Percentiles rank a stretch among this genome's conserved stretches.
Conservation (phyloP, 2,888 invertebrate species). For the Megastigmus dorsalis region DNA sequence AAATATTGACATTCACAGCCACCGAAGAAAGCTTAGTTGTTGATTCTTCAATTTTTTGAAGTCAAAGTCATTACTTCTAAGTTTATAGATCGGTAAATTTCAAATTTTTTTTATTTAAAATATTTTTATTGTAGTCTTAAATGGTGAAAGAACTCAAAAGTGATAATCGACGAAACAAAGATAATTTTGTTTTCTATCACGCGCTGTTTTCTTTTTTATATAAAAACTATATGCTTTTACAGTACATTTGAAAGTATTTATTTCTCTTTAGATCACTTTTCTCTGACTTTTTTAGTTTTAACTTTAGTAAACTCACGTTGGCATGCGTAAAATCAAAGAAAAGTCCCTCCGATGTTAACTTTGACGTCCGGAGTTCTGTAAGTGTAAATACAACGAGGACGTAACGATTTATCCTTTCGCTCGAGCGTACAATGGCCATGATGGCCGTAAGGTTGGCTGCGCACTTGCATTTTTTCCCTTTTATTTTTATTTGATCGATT, state of each 20-base stretch:
- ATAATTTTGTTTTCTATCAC: background rate
- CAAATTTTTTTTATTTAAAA: background rate
- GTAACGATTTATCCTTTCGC: conserved; percentile 57
- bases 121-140: background rate
- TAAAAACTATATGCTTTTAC: conserved; percentile 29
- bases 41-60: conserved; percentile 23
- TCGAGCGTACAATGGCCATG: conserved; percentile 66
- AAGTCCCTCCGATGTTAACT: conserved; percentile 41
- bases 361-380: conserved; percentile 51
- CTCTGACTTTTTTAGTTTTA: conserved; percentile 9
- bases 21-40: conserved; percentile 14
- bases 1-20: background rate
- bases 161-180: conserved; percentile 9
- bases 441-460: conserved; percentile 46
- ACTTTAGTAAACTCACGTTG: conserved; percentile 18
- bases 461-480: conserved; percentile 30
- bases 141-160: background rate
- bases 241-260: conserved; percentile 35
- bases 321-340: conserved; percentile 32
- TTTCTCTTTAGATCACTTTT: conserved; percentile 16
- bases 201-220: background rate
- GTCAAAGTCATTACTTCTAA: background rate
- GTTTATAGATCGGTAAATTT: background rate
- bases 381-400: conserved; percentile 58
- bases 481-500: conserved; percentile 15